phyloP scores from a whole-genome alignment of 2,797 vertebrate species.

The Podargus strigoides region DNA sequence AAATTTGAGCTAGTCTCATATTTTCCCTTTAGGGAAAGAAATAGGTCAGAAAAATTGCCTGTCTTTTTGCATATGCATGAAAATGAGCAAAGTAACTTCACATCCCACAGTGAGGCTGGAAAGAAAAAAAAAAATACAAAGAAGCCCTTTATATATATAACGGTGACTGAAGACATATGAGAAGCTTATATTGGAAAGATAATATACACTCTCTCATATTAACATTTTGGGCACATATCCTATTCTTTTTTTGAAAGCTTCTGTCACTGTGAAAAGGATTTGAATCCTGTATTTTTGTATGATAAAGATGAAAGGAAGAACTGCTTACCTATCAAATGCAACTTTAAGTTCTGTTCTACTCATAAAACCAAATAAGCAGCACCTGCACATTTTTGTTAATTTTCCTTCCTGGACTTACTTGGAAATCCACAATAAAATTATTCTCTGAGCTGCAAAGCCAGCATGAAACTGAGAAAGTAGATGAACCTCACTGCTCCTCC shows the following conservation, averaged over 20 bases:
- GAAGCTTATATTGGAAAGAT: neutral
- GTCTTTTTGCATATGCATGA: neutral
- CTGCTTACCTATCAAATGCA: neutral
- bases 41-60: neutral
- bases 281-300: neutral
- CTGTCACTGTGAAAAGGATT: neutral
- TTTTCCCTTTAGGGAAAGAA: neutral
- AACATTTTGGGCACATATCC: neutral
- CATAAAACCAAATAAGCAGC: neutral
- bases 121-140: neutral
- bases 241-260: neutral
- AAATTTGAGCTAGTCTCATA: neutral
- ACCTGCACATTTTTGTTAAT: neutral
- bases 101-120: neutral
- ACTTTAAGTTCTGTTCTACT: neutral
- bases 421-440: neutral
- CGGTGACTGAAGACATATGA: neutral
- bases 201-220: neutral
- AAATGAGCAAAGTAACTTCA: slow-evolving; percentile 9
- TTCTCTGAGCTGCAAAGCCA: neutral
- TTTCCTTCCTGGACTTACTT: neutral
- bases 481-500: neutral
- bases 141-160: neutral
- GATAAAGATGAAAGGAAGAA: neutral
- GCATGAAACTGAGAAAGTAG: neutral